Evolutionary conservation across 2,888 invertebrate genomes (phyloP), one percentile per base, ranked within the genome.

Genomic region (Rhamnusium bicolor): DNA sequence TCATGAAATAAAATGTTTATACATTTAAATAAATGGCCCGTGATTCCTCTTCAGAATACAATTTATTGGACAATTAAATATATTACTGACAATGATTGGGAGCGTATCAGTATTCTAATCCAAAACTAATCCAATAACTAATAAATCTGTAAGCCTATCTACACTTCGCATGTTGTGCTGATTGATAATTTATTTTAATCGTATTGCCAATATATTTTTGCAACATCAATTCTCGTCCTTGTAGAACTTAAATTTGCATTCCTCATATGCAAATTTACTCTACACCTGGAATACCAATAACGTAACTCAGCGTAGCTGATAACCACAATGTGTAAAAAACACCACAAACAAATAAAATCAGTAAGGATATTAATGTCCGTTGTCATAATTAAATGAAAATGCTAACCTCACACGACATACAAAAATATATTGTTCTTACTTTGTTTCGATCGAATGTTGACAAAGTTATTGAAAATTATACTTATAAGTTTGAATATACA

Each of bases 241-340:
- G 66, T 53, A 46, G 53, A 47, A 54, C 12, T 54, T 14, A 54
- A 66, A 24, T 24, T 62, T 54, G 54, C 66, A 54, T 66, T 66
- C 66, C 66, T 32, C 19, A 16, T 67, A 67, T 47, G 56, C 54
- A 24, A 67, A 67, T 67, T 67, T 24, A 19, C 12, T 24, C 24
- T 54, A 54, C 54, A 54, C 12, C 21, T 12, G 24, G 24, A 12
- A 24, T 21, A 21, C 10, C 12, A 54, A 54, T 24, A n/a, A 10
- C n/a, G 19, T 18, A 54, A 24, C n/a, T 54, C n/a, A 54, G 12
- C 14, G 19, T 1, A 19, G 21, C 18, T 12, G 21, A 12, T 53
- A 10, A 10, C 49, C 16, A 18, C 49, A 14, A 14, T 49, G 1
- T 0, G 3, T 16, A 14, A n/a, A 16, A 16, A 49, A 49, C 3